These are phyloP conservation scores for Lasioglossum zephyrum DNA, from an alignment of 2,888 invertebrate species.

Conservation along the genomic window DNA sequence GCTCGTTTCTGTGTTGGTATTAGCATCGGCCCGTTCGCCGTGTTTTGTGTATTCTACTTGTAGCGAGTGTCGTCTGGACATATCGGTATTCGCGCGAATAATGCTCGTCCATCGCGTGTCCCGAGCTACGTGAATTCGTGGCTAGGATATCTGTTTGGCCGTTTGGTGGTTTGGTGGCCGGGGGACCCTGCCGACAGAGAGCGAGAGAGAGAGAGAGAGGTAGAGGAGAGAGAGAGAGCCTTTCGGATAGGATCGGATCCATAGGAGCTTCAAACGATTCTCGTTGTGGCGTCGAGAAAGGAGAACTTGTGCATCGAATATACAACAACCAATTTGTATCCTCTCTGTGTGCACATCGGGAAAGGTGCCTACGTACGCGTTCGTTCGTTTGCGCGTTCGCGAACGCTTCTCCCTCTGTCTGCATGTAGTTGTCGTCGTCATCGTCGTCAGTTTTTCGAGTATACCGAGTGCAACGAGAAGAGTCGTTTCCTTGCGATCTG, in stretches of 20 bases:
- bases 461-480: conserved; percentile 57
- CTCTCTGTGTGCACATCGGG: conserved; percentile 22
- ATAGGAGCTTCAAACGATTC: conserved; percentile 20
- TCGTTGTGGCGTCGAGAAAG: conserved; percentile 31
- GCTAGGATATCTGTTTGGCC: conserved; percentile 30
- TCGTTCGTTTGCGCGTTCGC: neutral
- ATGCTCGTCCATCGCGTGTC: conserved; percentile 34
- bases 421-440: neutral
- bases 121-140: conserved; percentile 32
- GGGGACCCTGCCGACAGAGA: neutral
- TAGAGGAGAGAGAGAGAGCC: neutral
- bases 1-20: conserved; percentile 51
- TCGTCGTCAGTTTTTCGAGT: conserved; percentile 24
- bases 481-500: conserved; percentile 26
- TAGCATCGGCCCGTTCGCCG: conserved; percentile 45
- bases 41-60: conserved; percentile 48
- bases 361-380: conserved; percentile 33
- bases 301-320: conserved; percentile 38
- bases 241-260: conserved; percentile 37
- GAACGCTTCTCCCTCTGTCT: conserved; percentile 19
- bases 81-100: conserved; percentile 41
- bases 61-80: conserved; percentile 40
- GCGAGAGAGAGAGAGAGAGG: neutral
- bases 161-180: conserved; percentile 25
- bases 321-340: conserved; percentile 23